Evolutionary conservation across 2,888 invertebrate species (phyloP).

Genomic region (Athalia cordata): DNA sequence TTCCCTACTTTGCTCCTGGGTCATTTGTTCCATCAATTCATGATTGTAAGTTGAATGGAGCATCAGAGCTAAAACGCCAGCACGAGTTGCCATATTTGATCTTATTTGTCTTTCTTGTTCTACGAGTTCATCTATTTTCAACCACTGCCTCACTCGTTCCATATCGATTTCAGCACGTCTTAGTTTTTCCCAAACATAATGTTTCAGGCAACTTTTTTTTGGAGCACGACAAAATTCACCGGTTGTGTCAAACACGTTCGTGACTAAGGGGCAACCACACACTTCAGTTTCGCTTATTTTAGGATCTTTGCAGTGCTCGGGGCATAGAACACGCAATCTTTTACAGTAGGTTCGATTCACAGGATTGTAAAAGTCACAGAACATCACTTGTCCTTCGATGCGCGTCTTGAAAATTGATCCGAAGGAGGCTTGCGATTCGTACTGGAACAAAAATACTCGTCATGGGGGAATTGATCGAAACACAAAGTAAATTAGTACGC

Average conservation of each 20-base stretch:
- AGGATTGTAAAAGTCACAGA: conserved; percentile 96
- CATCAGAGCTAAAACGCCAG: conserved; percentile 94
- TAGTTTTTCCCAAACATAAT: conserved; percentile 97
- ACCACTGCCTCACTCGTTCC: conserved; percentile 94
- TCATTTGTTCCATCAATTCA: conserved; percentile 87
- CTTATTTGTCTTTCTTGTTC: conserved; percentile 95
- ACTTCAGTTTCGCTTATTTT: conserved; percentile 92
- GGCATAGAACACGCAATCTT: conserved; percentile 94
- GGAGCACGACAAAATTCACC: conserved; percentile 92
- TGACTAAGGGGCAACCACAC: conserved; percentile 94
- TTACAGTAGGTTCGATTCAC: conserved; percentile 95
- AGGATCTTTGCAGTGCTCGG: conserved; percentile 97
- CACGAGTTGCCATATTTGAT: conserved; percentile 83
- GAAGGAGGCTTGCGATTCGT: conserved; percentile 97
- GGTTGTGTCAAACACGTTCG: conserved; percentile 87
- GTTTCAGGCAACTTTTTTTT: conserved; percentile 92
- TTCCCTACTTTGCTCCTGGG: conserved; percentile 75
- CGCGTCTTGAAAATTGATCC: conserved; percentile 95
- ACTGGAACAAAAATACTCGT: conserved; percentile 74
- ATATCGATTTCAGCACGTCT: conserved; percentile 95
- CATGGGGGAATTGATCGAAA: conserved; percentile 24
- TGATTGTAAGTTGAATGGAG: conserved; percentile 98
- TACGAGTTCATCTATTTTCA: conserved; percentile 93
- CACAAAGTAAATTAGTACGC: conserved; percentile 7
- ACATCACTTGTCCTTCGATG: conserved; percentile 97